phyloP scores from a whole-genome alignment of 30 jellyfish, hydroid and myxozoan species.

The Rhopilema esculentum region DNA sequence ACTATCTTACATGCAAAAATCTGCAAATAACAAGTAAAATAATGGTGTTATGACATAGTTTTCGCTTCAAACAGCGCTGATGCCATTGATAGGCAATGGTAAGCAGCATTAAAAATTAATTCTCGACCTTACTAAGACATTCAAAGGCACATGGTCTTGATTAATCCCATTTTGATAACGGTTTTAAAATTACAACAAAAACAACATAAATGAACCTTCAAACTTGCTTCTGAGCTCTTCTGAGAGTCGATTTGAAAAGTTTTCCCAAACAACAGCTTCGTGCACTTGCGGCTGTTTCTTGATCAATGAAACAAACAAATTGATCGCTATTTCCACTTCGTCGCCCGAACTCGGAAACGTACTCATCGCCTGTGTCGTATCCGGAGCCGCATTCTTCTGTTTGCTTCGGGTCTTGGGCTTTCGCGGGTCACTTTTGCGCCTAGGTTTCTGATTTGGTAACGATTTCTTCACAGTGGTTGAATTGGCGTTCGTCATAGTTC shows the following conservation, averaged over 20 bases:
- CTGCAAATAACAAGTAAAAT: neutral
- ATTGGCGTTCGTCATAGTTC: conserved; percentile 54
- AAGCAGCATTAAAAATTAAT: neutral
- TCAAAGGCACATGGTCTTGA: neutral
- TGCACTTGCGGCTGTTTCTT: conserved; percentile 59
- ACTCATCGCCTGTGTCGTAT: conserved; percentile 28
- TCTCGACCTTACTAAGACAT: neutral
- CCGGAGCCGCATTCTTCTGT: conserved; percentile 47
- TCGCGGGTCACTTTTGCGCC: conserved; percentile 72
- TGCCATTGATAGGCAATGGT: neutral
- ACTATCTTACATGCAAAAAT: neutral
- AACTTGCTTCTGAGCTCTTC: conserved; percentile 64
- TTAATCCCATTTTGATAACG: too few relatives aligned
- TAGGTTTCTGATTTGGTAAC: conserved; percentile 57
- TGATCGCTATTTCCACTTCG: conserved; percentile 60
- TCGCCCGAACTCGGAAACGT: conserved; percentile 20
- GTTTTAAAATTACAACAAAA: neutral
- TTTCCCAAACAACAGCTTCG: conserved; percentile 64
- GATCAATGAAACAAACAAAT: conserved; percentile 46
- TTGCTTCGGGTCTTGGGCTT: conserved; percentile 55
- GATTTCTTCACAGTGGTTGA: conserved; percentile 57
- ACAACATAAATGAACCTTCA: conserved; percentile 23
- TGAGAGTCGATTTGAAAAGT: conserved; percentile 61
- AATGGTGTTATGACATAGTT: neutral
- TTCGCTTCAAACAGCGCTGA: neutral